Conservation (phyloP, 2,888 invertebrate genomes). For the Brachyptera putata region DNA sequence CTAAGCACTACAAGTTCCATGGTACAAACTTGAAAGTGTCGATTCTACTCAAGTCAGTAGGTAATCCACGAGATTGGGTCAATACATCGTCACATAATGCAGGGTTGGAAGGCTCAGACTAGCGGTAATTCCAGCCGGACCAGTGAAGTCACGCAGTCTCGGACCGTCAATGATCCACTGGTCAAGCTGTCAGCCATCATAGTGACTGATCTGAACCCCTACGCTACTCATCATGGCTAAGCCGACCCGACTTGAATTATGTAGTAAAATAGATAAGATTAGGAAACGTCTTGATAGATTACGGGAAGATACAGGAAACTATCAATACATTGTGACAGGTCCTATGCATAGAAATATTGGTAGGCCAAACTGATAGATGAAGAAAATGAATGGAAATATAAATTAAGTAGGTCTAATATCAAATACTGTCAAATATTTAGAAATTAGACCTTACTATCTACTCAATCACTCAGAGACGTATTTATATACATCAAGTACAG, state of each 20-base stretch:
- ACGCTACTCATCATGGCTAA: slow-evolving; percentile 17
- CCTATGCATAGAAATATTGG: no score
- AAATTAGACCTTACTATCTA: no score
- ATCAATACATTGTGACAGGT: no score
- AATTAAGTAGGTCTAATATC: no score
- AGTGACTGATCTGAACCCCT: slow-evolving; percentile 7
- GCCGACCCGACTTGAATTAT: no score
- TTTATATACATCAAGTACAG: neutral
- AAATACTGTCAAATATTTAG: no score
- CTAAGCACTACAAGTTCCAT: neutral
- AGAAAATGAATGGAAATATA: no score
- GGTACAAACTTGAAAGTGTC: neutral
- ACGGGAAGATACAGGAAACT: no score
- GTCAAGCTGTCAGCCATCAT: neutral
- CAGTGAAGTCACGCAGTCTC: slow-evolving; percentile 2
- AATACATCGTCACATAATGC: neutral
- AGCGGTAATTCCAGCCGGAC: neutral
- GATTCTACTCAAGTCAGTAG: neutral
- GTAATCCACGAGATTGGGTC: no score
- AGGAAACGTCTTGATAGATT: no score
- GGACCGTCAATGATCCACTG: neutral
- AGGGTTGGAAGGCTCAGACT: neutral
- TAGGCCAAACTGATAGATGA: no score
- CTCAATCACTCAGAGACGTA: neutral
- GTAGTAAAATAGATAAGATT: no score